Evolutionary conservation across 92 coral and sea anemone genomes (phyloP), one percentile per base, ranked within the genome.

Genomic region (Pocillopora meandrina): DNA sequence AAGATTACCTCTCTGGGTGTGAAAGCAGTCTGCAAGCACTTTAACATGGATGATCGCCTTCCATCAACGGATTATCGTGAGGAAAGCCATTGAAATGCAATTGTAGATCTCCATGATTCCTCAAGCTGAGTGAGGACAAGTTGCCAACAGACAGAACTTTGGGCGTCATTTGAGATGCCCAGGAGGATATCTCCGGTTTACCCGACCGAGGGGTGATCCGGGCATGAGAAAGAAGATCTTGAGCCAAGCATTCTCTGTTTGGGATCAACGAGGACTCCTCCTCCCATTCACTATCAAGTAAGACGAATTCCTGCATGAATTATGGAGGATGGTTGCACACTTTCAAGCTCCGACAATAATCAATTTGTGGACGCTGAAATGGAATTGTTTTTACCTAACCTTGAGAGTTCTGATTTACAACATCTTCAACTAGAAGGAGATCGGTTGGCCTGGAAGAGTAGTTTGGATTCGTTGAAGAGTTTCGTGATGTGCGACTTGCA

Each of bases 11-110:
- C n/a, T n/a, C n/a, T 86, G 49, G 88, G 93, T 16, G 93, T 86
- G 59, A 77, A 42, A 65, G 93, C 82, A 61, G 78, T 90, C 11
- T 55, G 83, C 52, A 87, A 74, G 20, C 90, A 86, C 34, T 70
- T 59, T 56, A 81, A 75, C 19, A 10, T 19, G 56, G 70, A 82
- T 74, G 86, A 90, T 85, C 13, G 73, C 82, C 63, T 70, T 59
- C 78, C 74, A 56, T 64, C 75, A 11, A 75, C 84, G 49, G 84
- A 66, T 17, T 65, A 64, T 21, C 10, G 49, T 8, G 62, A 80
- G 75, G 58, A 47, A n/a, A 80, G 13, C 12, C 15, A 66, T 55
- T 65, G 55, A 64, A 80, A 80, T 65, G 84, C 75, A 66, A 65
- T 62, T 52, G 67, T 67, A 80, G 75, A 56, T 65, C 65, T 69